Base-by-base conservation (phyloP, 2,113 vertebrate species). In the Pipra filicauda region DNA sequence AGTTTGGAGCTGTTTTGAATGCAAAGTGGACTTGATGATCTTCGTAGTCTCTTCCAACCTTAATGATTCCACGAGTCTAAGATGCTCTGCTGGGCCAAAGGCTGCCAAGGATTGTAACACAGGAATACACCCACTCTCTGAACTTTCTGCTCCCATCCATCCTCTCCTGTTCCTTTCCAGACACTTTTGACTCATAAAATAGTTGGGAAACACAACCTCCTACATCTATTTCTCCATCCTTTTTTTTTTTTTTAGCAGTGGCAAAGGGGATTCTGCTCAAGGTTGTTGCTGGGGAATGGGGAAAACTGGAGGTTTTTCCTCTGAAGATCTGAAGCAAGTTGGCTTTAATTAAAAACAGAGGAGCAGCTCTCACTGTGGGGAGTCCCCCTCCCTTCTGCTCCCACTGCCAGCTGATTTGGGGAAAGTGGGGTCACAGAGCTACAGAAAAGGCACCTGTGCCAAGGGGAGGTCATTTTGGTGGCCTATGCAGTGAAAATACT, bases 101-200 rank as follows among this genome's bases (percentile, higher is more conserved):
- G 69, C 69, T 86, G 49, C 76, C 52, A 0, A 0, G 67, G 19
- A 3, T 6, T 6, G 52, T 15, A 55, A 8, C 0, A 0, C 44
- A 28, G 67, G 41, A 69, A 26, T 15, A 7, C 55, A 12, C 31
- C 37, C 59, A 5, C 22, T 3, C 1, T 5, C 73, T 13, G 37
- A 6, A 39, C 43, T 55, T 67, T 12, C 90, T 76, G 52, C 62
- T 62, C 75, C 24, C 49, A 7, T 9, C 27, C 37, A 26, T 33
- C 61, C 71, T 31, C 20, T 76, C 24, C 54, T 1, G 0, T 9
- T 9, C 82, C 58, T 37, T 72, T 15, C 61, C 39, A 54, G 41
- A 23, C 44, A 9, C 11, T 61, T 88, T n/a, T 57, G 37, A 30
- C 72, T 86, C 18, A 1, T 14, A 24, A 46, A 17, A 8, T 23